Conservation (phyloP, 2,113 vertebrate genomes). For the Corydoras maculifer region DNA sequence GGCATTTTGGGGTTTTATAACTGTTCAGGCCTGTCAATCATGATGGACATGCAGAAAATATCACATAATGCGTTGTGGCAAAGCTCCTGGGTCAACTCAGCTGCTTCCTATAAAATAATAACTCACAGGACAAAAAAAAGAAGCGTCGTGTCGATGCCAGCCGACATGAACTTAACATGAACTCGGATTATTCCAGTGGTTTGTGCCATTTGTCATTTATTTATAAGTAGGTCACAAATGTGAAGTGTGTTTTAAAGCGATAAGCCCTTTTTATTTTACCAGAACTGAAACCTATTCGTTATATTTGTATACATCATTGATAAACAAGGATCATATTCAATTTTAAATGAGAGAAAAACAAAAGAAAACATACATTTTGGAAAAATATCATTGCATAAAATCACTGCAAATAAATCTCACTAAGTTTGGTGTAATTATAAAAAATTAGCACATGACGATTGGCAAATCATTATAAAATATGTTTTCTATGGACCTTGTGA, state of each 20-base stretch:
- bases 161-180: conserved; percentile 35
- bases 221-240: not conserved
- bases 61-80: not conserved
- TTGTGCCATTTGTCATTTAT: not conserved
- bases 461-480: too few relatives aligned
- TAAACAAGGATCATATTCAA: too few relatives aligned
- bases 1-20: not conserved
- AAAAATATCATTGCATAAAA: too few relatives aligned
- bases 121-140: not conserved
- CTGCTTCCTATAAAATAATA: not conserved
- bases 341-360: too few relatives aligned
- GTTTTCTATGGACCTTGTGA: too few relatives aligned
- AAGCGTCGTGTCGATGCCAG: conserved; percentile 13
- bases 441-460: too few relatives aligned
- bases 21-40: not conserved
- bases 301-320: too few relatives aligned
- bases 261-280: too few relatives aligned
- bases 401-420: too few relatives aligned
- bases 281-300: too few relatives aligned
- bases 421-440: too few relatives aligned
- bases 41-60: not conserved
- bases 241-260: not conserved
- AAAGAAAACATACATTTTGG: too few relatives aligned
- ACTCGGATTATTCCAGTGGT: not conserved
- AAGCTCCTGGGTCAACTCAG: not conserved